phyloP scores from a whole-genome alignment of 2,888 invertebrate genomes.

The Tachina lurida region DNA sequence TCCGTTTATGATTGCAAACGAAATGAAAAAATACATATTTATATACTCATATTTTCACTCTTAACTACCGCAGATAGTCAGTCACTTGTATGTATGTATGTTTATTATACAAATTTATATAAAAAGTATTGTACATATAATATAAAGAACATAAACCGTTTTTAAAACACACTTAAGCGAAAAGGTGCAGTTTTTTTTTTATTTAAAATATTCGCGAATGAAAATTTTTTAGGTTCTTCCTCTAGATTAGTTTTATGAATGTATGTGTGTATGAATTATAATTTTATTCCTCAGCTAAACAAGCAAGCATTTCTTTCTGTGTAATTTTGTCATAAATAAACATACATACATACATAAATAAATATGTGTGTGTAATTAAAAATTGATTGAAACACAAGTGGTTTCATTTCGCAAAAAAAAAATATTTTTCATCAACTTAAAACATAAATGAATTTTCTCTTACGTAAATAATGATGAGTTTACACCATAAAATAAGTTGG shows the following conservation, averaged over 20 bases:
- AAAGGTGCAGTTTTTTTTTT: background rate
- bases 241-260: too few relatives aligned
- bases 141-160: constrained; percentile 41
- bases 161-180: constrained; percentile 35
- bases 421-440: constrained; percentile 4
- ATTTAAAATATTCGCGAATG: background rate
- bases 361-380: background rate
- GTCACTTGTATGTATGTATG: background rate
- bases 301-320: background rate
- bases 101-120: constrained; percentile 3
- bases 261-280: too few relatives aligned
- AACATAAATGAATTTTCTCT: background rate
- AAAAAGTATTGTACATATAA: constrained; percentile 32
- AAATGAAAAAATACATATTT: constrained; percentile 31
- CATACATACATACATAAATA: too few relatives aligned
- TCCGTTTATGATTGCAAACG: constrained; percentile 66
- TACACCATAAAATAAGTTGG: background rate
- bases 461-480: background rate
- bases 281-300: too few relatives aligned
- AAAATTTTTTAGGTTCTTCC: background rate
- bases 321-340: background rate
- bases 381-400: constrained; percentile 44
- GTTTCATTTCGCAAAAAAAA: constrained; percentile 33
- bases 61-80: background rate
- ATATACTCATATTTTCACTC: background rate